These are phyloP conservation scores for Microplitis manilae DNA, from an alignment of 2,888 invertebrate genomes.

Conservation along the genomic window DNA sequence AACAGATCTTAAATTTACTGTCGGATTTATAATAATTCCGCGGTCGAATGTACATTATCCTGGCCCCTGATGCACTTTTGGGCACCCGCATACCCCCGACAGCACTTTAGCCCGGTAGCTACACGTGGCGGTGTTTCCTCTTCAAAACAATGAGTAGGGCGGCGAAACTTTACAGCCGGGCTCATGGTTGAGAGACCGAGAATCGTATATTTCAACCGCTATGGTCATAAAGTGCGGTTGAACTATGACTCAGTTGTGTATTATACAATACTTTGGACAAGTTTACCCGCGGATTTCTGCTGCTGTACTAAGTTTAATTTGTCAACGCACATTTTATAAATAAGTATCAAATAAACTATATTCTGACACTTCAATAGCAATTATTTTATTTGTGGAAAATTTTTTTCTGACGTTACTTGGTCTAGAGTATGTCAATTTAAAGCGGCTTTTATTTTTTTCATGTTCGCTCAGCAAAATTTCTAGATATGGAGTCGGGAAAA, in stretches of 20 bases:
- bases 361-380: not conserved
- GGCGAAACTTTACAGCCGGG: conserved; percentile 60
- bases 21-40: not conserved
- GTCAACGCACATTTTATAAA: not conserved
- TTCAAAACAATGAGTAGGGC: conserved; percentile 61
- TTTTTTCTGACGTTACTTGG: no score
- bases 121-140: conserved; percentile 42
- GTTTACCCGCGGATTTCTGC: conserved; percentile 40
- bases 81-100: not conserved
- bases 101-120: not conserved
- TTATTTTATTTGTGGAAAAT: not conserved
- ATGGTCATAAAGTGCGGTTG: conserved; percentile 65
- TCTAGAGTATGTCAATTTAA: no score
- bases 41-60: not conserved
- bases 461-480: no score
- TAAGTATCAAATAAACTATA: not conserved
- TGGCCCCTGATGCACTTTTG: not conserved
- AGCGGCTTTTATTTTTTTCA: no score
- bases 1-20: not conserved
- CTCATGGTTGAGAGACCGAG: conserved; percentile 46
- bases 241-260: conserved; percentile 45
- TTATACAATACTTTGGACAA: conserved; percentile 34
- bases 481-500: no score
- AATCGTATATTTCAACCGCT: conserved; percentile 65
- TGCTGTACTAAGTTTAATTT: conserved; percentile 5